Evolutionary conservation across 2,888 invertebrate species (phyloP).

Genomic region (Lacanobia oleracea): DNA sequence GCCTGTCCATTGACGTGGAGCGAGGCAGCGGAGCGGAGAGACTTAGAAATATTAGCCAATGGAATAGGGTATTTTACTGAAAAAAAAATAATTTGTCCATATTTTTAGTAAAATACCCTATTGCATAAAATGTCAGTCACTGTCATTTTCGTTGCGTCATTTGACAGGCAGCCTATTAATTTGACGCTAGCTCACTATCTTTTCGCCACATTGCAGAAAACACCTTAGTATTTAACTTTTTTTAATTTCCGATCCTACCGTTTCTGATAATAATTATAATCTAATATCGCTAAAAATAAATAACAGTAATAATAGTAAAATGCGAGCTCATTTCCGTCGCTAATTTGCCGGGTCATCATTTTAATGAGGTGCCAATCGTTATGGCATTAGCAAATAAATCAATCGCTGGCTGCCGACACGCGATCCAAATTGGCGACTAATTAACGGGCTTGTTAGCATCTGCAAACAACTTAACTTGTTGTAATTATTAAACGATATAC

Average conservation of each 20-base stretch:
- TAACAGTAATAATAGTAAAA: neutral
- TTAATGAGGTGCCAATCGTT: slow-evolving; percentile 52
- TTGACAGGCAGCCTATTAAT: too few relatives aligned
- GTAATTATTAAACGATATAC: slow-evolving; percentile 23
- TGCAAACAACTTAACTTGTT: slow-evolving; percentile 42
- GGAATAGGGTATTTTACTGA: too few relatives aligned
- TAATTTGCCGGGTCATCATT: slow-evolving; percentile 49
- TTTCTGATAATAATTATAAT: neutral
- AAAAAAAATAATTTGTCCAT: too few relatives aligned
- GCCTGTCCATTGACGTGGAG: too few relatives aligned
- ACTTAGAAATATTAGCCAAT: too few relatives aligned
- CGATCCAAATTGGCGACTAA: slow-evolving; percentile 48
- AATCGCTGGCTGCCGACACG: slow-evolving; percentile 45
- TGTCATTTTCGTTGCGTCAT: too few relatives aligned
- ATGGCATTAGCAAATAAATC: slow-evolving; percentile 55
- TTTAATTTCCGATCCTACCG: neutral
- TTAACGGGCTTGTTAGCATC: slow-evolving; percentile 51
- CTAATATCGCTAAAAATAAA: neutral
- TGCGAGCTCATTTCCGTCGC: slow-evolving; percentile 11
- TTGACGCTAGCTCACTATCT: too few relatives aligned
- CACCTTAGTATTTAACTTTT: neutral
- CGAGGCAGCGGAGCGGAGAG: too few relatives aligned
- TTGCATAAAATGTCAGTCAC: too few relatives aligned
- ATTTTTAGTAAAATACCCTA: too few relatives aligned
- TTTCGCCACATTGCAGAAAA: neutral